phyloP scores from a whole-genome alignment of 2,113 vertebrate genomes.

The Neomonachus schauinslandi region DNA sequence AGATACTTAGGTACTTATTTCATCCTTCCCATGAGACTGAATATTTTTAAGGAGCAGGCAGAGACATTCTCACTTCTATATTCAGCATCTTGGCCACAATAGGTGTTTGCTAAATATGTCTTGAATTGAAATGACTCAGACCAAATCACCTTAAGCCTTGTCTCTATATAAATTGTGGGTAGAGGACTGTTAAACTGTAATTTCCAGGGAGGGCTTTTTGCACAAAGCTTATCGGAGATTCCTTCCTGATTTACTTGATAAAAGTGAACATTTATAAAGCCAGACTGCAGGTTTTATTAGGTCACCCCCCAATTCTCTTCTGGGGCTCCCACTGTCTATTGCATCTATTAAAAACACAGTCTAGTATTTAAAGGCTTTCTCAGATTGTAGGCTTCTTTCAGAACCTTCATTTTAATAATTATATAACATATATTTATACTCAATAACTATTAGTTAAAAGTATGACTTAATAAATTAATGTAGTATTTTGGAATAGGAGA shows the following conservation, averaged over 20 bases:
- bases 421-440: neutral
- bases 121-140: neutral
- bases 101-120: neutral
- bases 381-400: neutral
- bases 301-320: neutral
- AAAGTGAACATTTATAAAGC: neutral
- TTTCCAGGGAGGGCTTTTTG: neutral
- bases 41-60: neutral
- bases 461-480: slow-evolving; percentile 45
- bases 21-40: neutral
- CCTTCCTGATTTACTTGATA: neutral
- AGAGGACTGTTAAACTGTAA: neutral
- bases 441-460: slow-evolving; percentile 41
- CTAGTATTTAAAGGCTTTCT: neutral
- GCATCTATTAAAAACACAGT: neutral
- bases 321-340: neutral
- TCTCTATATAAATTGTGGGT: neutral
- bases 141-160: neutral
- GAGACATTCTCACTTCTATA: neutral
- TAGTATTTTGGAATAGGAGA: slow-evolving; percentile 29
- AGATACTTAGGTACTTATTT: neutral
- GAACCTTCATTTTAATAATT: neutral
- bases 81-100: neutral
- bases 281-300: neutral
- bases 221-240: neutral